phyloP scores from a whole-genome alignment of 2,113 vertebrate genomes.

The Cromileptes altivelis region DNA sequence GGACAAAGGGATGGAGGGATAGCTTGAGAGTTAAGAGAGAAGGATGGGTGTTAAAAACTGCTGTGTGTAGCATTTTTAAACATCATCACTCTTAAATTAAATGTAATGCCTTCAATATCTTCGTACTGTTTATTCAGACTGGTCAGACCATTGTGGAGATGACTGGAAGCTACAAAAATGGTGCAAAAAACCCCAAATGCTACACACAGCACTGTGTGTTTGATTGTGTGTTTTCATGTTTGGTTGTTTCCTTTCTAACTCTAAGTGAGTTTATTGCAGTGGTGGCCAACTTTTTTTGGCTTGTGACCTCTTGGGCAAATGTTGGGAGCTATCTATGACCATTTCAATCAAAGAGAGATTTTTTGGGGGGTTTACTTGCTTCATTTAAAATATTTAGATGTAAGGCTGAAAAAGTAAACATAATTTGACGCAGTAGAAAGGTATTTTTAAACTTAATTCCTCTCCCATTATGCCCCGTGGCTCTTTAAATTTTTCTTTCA shows the following conservation, averaged over 20 bases:
- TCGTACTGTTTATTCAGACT: background rate
- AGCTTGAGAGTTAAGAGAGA: background rate
- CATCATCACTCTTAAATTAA: background rate
- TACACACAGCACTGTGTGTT: slow-evolving; percentile 6
- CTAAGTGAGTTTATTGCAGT: background rate
- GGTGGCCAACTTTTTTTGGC: background rate
- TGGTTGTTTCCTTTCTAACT: slow-evolving; percentile 2
- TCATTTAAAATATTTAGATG: background rate
- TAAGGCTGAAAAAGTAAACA: background rate
- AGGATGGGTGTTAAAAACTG: background rate
- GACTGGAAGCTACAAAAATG: background rate
- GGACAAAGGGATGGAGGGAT: slow-evolving; percentile 75
- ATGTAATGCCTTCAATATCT: background rate
- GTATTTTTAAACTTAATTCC: background rate
- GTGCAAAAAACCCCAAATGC: slow-evolving; percentile 1
- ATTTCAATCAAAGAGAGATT: background rate
- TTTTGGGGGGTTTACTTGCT: background rate
- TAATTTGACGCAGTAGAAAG: background rate
- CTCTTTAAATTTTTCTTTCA: background rate
- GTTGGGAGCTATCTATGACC: too few species aligned
- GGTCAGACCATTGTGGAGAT: background rate
- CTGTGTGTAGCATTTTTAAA: slow-evolving; percentile 1
- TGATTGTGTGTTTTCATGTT: slow-evolving; percentile 17
- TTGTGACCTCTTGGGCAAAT: background rate
- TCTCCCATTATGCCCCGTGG: background rate